Evolutionary conservation across 1,140 invertebrate species (phyloP).

Genomic region (Heliconius himera): DNA sequence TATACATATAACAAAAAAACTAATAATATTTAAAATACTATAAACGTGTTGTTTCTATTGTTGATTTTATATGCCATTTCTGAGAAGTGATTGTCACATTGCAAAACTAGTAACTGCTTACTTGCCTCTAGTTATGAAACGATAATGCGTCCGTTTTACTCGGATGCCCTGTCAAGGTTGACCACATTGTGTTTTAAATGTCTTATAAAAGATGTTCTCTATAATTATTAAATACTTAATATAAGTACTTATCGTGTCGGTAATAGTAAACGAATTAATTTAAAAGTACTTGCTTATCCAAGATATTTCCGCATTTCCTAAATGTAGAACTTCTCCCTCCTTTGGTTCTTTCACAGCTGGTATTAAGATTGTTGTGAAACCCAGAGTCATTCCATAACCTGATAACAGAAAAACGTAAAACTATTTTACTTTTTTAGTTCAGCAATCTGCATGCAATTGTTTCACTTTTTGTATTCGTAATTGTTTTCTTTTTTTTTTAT

Average conservation of each 20-base stretch:
- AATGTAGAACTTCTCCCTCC: conserved; percentile 73
- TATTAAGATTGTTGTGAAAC: conserved; percentile 89
- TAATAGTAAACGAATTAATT: background rate
- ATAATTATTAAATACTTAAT: no score
- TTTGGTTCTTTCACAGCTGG: conserved; percentile 83
- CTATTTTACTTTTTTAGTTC: background rate
- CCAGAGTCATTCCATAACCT: conserved; percentile 89
- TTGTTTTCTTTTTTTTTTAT: no score
- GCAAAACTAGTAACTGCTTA: background rate
- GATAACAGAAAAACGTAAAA: conserved; percentile 34
- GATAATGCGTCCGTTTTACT: background rate
- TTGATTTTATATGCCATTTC: background rate
- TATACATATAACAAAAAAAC: no score
- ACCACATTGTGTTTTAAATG: background rate
- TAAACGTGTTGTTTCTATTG: no score
- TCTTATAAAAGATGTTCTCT: background rate
- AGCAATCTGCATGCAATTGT: background rate
- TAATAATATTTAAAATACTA: no score
- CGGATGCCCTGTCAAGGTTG: conserved; percentile 15
- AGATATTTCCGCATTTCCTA: conserved; percentile 86
- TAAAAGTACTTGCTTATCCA: conserved; percentile 87
- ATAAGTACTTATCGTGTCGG: no score
- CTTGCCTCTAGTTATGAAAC: background rate
- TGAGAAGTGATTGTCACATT: background rate
- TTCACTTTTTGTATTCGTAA: no score